Evolutionary conservation across 2,888 invertebrate genomes (phyloP), one percentile per base, ranked within the genome.

Genomic region (Morpho deidamia): DNA sequence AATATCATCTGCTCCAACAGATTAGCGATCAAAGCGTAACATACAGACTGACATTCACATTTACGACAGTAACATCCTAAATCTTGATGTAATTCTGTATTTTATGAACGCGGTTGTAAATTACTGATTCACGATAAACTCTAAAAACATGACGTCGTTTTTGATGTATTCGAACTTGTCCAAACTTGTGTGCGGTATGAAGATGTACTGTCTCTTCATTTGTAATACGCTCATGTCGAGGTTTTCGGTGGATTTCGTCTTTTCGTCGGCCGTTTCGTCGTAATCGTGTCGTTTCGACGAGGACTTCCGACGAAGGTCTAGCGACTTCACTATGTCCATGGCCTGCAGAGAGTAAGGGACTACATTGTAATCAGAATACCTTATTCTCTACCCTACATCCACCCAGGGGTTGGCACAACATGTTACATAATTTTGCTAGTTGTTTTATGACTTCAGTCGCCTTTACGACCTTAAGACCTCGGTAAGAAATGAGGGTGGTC

Each of bases 161-260:
- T 92, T 92, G 0, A 92, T 68, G 58, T 92, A 92, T 40, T 91
- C 87, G 53, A 91, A 85, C 76, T 93, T 92, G 58, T 91, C 91
- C 7, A 94, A 62, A 39, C 90, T 91, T 0, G 91, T 85, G 70
- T 94, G 93, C 0, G 94, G 93, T 56, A 94, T 91, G 74, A 94
- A 94, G 70, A 93, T 91, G 72, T 92, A 92, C 69, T 92, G 91
- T 45, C 90, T 72, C 62, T 87, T 89, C 56, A 86, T 62, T 61
- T 84, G 84, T 3, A 81, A 55, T 11, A 87, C 69, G 0, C 71
- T 72, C 66, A 79, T 78, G 69, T 85, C 84, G 35, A 86, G 60
- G 0, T 73, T 68, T 23, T 85, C 86, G 0, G 65, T 77, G 1
- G 82, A 83, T 44, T 63, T 74, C 51, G 59, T 71, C 61, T 65